Percentiles rank a stretch among this genome's conserved stretches.
These are phyloP conservation scores for Muscicapa striata DNA, from an alignment of 2,797 vertebrate species.

Conservation along the genomic window DNA sequence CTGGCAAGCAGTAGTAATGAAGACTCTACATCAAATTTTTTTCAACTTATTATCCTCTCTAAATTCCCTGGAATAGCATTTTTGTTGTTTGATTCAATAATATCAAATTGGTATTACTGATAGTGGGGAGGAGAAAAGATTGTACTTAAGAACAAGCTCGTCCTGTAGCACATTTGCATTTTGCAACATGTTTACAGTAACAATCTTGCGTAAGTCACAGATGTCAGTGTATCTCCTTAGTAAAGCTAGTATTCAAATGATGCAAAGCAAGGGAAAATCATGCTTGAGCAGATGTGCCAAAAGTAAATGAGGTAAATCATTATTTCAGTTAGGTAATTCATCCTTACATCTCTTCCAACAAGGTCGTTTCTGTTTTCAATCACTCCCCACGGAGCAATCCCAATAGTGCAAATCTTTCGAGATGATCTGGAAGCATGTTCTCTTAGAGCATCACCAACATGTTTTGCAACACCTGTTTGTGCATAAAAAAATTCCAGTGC, in stretches of 20 bases:
- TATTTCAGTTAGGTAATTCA: conserved; percentile 17
- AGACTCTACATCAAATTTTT: not conserved
- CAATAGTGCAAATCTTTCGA: conserved; percentile 98
- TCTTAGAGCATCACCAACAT: conserved; percentile 96
- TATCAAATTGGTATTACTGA: not conserved
- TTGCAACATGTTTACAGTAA: conserved; percentile 24
- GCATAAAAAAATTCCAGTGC: not conserved
- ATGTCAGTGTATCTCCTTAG: not conserved
- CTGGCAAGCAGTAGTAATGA: not conserved
- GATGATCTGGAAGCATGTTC: conserved; percentile 95
- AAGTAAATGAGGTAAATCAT: not conserved
- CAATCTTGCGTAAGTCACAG: not conserved
- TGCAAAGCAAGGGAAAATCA: not conserved
- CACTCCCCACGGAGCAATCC: conserved; percentile 97
- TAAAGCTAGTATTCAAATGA: not conserved
- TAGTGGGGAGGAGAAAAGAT: fast-evolving
- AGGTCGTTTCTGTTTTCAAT: conserved; percentile 98
- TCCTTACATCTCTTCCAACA: conserved; percentile 96
- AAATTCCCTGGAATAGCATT: not conserved
- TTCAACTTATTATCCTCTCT: not conserved
- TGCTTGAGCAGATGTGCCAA: not conserved
- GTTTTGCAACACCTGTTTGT: conserved; percentile 91
- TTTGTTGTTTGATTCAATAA: not conserved
- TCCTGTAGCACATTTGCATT: not conserved
- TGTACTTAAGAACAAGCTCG: not conserved